Evolutionary conservation across 2,797 vertebrate genomes (phyloP).

Genomic region (Cynodonichthys magdalenae): DNA sequence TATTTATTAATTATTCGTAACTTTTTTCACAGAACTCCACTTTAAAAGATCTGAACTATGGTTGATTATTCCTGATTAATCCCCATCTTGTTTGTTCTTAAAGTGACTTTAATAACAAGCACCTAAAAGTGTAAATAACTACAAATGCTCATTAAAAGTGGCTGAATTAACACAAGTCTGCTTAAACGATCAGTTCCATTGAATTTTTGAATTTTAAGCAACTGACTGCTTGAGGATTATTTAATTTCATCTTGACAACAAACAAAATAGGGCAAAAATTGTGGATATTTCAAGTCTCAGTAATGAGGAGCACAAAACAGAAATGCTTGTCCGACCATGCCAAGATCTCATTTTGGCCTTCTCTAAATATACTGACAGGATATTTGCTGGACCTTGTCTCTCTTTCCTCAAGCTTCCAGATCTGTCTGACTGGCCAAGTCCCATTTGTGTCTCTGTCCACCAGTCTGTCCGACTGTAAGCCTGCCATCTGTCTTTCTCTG

Average conservation of each 20-base stretch:
- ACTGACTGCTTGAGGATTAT: not conserved
- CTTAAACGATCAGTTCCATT: not conserved
- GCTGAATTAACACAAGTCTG: too few relatives aligned
- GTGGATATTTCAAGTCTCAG: not conserved
- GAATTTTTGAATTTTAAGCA: not conserved
- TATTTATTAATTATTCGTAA: too few relatives aligned
- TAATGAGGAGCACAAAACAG: not conserved
- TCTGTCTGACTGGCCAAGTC: conserved; percentile 41
- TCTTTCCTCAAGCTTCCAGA: conserved; percentile 36
- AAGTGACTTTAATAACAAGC: too few relatives aligned
- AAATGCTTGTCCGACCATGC: not conserved
- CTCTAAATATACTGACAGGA: conserved; percentile 1
- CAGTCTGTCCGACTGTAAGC: conserved; percentile 48
- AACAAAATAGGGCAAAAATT: not conserved
- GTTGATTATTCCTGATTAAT: not conserved
- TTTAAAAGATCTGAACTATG: too few relatives aligned
- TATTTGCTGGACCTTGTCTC: conserved; percentile 20
- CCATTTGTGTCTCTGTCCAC: conserved; percentile 55
- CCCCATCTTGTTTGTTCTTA: not conserved
- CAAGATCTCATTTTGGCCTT: conserved; percentile 5
- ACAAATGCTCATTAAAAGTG: too few relatives aligned
- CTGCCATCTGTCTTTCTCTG: conserved; percentile 33
- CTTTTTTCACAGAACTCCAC: too few relatives aligned
- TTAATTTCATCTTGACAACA: not conserved
- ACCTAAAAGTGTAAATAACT: too few relatives aligned